Base-by-base conservation (phyloP, 2,888 invertebrate genomes). In the Tetragonula carbonaria region DNA sequence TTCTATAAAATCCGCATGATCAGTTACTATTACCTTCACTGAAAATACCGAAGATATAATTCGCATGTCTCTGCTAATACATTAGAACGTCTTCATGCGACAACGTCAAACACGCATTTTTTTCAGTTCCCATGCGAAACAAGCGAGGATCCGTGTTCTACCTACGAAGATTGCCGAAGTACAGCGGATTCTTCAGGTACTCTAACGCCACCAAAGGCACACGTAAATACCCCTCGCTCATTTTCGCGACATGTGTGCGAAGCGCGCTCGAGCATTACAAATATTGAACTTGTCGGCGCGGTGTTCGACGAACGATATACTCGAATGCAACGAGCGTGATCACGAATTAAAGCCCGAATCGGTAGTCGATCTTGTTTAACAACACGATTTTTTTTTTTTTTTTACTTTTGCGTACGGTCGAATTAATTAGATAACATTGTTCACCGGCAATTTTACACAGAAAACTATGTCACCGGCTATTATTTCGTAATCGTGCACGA, bases 241-340 rank as follows among this genome's bases (percentile, higher is more conserved):
- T 80, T 86, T 76, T 63, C 78, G 74, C 77, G 76, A 74, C 78
- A 74, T 76, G 80, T 84, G 82, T 88, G 88, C 91, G 85, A 86
- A 92, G 90, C 91, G 87, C 89, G 84, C 86, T 90, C 88, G 90
- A 92, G 91, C 89, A 92, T 87, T 83, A 91, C 93, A 94, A 93
- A 94, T 93, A 93, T 93, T 93, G 92, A 91, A 91, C 88, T 87
- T 91, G 86, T 87, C 87, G 90, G 90, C 88, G 88, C 90, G 87
- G 84, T 90, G 82, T 91, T 92, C 92, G 89, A 93, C 91, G 92
- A 93, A 93, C 92, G 93, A 92, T 91, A 33, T 33, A 33, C 86
- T 89, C 78, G 88, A 55, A 78, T 78, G 68, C 62, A 77, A 76
- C 68, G 63, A 57, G 70, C 72, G 74, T 16, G 63, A 62, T 85